phyloP scores from a whole-genome alignment of 2,113 vertebrate genomes.

The Andinoacara biseriatus region DNA sequence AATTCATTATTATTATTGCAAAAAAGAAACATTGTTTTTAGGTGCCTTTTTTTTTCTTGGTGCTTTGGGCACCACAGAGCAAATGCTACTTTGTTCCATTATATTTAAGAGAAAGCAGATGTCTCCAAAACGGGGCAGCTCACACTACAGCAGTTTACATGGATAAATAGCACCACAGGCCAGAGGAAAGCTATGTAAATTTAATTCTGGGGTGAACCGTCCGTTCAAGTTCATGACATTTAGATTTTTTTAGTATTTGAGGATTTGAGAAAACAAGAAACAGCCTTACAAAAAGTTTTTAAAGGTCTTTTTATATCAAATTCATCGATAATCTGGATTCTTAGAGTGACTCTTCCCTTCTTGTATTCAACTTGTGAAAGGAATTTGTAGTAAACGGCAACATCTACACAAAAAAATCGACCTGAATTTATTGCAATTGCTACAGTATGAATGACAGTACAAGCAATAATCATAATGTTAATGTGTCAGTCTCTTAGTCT shows the following conservation, averaged over 20 bases:
- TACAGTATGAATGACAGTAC: not conserved
- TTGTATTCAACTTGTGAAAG: not conserved
- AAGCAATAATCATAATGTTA: not conserved
- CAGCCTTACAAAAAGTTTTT: not conserved
- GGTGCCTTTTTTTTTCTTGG: not conserved
- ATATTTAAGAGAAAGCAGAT: conserved; percentile 8
- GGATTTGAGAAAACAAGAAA: not conserved
- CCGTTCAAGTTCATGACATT: not conserved
- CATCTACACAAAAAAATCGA: not conserved
- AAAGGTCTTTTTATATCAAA: not conserved
- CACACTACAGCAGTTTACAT: conserved; percentile 2
- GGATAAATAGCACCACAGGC: conserved; percentile 1
- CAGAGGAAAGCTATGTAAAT: not conserved
- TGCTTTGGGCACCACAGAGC: not conserved
- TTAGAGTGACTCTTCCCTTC: not conserved
- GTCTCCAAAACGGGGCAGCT: not conserved
- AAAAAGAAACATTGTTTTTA: not conserved
- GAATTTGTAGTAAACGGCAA: not conserved
- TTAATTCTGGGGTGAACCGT: not conserved
- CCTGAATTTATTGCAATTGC: no score
- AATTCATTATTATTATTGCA: not conserved
- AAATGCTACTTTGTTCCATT: not conserved
- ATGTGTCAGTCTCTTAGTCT: not conserved
- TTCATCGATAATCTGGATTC: not conserved
- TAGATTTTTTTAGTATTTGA: not conserved